These are phyloP conservation scores for Campylorhamphus procurvoides DNA, from an alignment of 2,113 vertebrate genomes.

Conservation along the genomic window DNA sequence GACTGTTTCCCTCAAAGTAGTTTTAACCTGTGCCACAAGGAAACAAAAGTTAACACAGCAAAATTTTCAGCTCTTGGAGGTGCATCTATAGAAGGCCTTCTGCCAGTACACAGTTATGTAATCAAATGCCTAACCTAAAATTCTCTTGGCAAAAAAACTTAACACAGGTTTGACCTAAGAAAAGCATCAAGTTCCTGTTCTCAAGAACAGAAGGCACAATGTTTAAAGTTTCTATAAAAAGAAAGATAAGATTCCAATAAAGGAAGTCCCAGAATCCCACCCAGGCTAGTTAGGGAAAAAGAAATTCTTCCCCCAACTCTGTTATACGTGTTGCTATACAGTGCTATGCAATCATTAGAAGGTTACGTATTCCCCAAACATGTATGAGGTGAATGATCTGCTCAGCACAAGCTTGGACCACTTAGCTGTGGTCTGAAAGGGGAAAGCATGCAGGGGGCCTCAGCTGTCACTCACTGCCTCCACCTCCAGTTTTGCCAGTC, in stretches of 20 bases:
- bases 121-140: not conserved
- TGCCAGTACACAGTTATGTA: not conserved
- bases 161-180: not conserved
- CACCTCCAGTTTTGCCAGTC: not conserved
- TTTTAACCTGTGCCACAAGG: not conserved
- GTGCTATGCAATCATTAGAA: not conserved
- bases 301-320: not conserved
- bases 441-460: not conserved
- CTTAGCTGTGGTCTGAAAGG: not conserved
- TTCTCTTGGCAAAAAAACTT: not conserved
- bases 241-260: not conserved
- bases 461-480: not conserved
- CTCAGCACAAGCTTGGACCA: not conserved
- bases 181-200: not conserved
- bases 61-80: not conserved
- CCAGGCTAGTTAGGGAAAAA: not conserved
- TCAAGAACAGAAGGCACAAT: not conserved
- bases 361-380: not conserved
- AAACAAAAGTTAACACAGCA: not conserved
- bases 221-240: not conserved
- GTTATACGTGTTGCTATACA: not conserved
- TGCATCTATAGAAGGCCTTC: not conserved
- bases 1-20: not conserved
- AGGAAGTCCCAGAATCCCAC: not conserved
- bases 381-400: not conserved